These are phyloP conservation scores for Pyrochroa serraticornis DNA, from an alignment of 2,888 invertebrate genomes.

Conservation along the genomic window DNA sequence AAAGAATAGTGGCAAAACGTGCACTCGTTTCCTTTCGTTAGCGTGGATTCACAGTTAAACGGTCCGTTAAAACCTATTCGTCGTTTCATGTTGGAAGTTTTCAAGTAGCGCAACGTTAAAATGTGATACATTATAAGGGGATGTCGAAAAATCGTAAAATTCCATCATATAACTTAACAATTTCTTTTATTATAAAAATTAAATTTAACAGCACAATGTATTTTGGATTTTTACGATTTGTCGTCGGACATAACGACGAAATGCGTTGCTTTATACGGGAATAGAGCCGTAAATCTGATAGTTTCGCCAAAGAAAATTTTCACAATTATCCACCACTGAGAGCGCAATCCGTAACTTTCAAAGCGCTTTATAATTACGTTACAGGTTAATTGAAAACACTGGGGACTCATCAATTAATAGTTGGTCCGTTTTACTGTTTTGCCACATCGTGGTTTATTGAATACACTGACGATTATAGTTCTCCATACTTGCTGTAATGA, in stretches of 20 bases:
- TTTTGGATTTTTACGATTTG: slow-evolving; percentile 30
- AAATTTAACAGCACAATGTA: slow-evolving; percentile 29
- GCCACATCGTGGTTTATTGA: too few relatives aligned
- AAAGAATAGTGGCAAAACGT: too few relatives aligned
- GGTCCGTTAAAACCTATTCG: too few relatives aligned
- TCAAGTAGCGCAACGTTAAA: slow-evolving; percentile 5
- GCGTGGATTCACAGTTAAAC: too few relatives aligned
- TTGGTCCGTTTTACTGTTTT: too few relatives aligned
- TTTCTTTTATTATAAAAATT: slow-evolving; percentile 31
- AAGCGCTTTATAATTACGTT: too few relatives aligned
- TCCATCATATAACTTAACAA: slow-evolving; percentile 10
- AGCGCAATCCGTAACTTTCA: neutral
- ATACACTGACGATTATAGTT: neutral
- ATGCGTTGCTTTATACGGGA: slow-evolving; percentile 19
- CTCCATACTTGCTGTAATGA: neutral
- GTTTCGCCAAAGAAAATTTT: slow-evolving; percentile 9
- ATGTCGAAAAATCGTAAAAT: slow-evolving; percentile 19
- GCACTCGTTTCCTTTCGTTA: too few relatives aligned
- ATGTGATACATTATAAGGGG: slow-evolving; percentile 24
- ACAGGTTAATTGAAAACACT: too few relatives aligned
- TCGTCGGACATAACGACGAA: slow-evolving; percentile 22
- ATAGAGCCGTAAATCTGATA: slow-evolving; percentile 15
- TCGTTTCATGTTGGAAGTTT: neutral
- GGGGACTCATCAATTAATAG: too few relatives aligned
- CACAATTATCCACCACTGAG: neutral